phyloP scores from a whole-genome alignment of 2,113 vertebrate genomes.

The Phrynosoma blainvillii region DNA sequence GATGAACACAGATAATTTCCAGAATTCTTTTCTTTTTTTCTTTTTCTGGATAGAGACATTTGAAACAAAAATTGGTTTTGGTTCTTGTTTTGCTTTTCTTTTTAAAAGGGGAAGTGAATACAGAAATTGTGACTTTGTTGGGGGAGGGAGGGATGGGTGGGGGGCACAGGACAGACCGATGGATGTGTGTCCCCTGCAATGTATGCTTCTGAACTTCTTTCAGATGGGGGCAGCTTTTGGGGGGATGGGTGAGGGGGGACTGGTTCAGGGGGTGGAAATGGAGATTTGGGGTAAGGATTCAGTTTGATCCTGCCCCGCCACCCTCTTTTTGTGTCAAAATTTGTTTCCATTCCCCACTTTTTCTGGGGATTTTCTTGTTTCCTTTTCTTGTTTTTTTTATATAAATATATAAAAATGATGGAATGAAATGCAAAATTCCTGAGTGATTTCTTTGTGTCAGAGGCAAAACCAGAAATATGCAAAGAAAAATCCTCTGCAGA shows the following conservation, averaged over 20 bases:
- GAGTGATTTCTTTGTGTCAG: slow-evolving; percentile 21
- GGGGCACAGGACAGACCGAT: slow-evolving; percentile 20
- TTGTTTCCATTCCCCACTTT: slow-evolving; percentile 22
- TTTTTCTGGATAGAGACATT: slow-evolving; percentile 23
- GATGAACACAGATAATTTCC: slow-evolving; percentile 21
- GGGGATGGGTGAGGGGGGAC: slow-evolving; percentile 3
- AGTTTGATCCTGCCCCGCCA: slow-evolving; percentile 15
- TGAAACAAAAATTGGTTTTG: not conserved
- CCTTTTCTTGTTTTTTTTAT: slow-evolving; percentile 8
- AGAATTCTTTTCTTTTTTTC: slow-evolving; percentile 22
- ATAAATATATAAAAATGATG: slow-evolving; percentile 40
- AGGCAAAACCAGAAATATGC: slow-evolving; percentile 1
- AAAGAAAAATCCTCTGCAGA: not conserved
- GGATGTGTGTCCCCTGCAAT: slow-evolving; percentile 28
- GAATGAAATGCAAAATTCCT: slow-evolving; percentile 37
- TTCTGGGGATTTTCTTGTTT: slow-evolving; percentile 23
- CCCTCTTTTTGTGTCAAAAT: slow-evolving; percentile 38
- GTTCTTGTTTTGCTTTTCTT: not conserved
- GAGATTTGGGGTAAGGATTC: slow-evolving; percentile 26
- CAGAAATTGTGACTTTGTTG: slow-evolving; percentile 24
- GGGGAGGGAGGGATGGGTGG: slow-evolving; percentile 18
- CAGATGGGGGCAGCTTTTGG: slow-evolving; percentile 20
- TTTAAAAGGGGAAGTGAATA: slow-evolving; percentile 26
- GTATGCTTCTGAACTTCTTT: slow-evolving; percentile 29
- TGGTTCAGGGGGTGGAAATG: slow-evolving; percentile 25